Evolutionary conservation across 2,888 invertebrate genomes (phyloP), one percentile per base, ranked within the genome.

Genomic region (Volucella zonaria): DNA sequence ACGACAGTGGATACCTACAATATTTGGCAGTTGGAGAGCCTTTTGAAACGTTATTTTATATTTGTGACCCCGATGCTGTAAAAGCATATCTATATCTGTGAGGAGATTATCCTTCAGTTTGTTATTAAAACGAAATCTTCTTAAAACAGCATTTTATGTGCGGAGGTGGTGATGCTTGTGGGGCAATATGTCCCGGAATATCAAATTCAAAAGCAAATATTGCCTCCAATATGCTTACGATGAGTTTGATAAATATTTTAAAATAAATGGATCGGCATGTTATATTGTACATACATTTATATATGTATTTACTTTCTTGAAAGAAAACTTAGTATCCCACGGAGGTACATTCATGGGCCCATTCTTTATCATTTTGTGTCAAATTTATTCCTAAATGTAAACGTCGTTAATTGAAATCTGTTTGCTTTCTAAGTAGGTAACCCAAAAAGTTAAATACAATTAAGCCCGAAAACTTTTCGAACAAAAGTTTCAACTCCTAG

Each of bases 91-190:
- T 51, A n/a, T 67, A 43, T 67, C 76, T 15, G n/a, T 59, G 3
- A 56, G 49, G 23, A 74, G 74, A 74, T 74, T 64, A 74, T 74
- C 64, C 64, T 56, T 64, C 47, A 56, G 56, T 9, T 54, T 71
- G 38, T 56, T 64, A 64, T 54, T 59, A 15, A 62, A 62, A 62
- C 38, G n/a, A 54, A 54, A 67, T 43, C 52, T 66, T 12, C 40
- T 58, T 58, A 23, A 47, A 64, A 51, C 12, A 40, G 14, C 31
- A 3, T 14, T 49, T 64, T 40, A n/a, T 51, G 38, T 18, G 40
- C n/a, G 11, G 18, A 15, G n/a, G 11, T 52, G 10, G 38, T 38
- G 38, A 15, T 47, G 47, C 12, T 12, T 11, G 14, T 14, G 6
- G n/a, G 23, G 15, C 51, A 43, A 14, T 58, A n/a, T 18, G n/a